These are phyloP conservation scores for Mayetiola destructor DNA, from an alignment of 2,888 invertebrate genomes.

Conservation along the genomic window DNA sequence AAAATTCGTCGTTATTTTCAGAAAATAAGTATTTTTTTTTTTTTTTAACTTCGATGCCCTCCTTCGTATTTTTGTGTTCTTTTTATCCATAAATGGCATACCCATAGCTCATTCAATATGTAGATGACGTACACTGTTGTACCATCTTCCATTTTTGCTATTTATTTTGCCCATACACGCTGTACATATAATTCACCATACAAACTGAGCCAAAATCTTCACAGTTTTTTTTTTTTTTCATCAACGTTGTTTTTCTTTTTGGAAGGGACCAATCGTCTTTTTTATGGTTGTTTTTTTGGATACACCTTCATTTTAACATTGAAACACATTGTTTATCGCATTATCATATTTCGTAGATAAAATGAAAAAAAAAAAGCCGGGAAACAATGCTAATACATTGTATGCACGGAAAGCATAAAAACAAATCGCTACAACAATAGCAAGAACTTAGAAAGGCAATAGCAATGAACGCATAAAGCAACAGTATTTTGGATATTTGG, in stretches of 20 bases:
- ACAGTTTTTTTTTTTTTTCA: neutral
- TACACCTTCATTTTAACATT: slow-evolving; percentile 13
- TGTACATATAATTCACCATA: too few species aligned
- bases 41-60: neutral
- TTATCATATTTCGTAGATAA: slow-evolving; percentile 13
- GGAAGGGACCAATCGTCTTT: slow-evolving; percentile 8
- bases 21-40: too few species aligned
- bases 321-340: slow-evolving; percentile 14
- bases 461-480: neutral
- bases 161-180: too few species aligned
- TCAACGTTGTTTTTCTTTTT: neutral
- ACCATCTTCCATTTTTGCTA: neutral
- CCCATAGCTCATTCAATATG: slow-evolving; percentile 5
- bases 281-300: slow-evolving; percentile 13
- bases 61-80: neutral
- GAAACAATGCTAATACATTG: slow-evolving; percentile 3
- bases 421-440: slow-evolving; percentile 10
- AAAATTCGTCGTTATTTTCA: too few species aligned
- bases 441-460: neutral
- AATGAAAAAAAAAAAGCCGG: neutral
- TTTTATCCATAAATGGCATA: too few species aligned
- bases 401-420: neutral
- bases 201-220: too few species aligned
- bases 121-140: neutral
- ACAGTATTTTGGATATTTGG: too few species aligned